phyloP scores from a whole-genome alignment of 2,113 vertebrate genomes.

The Donacobius atricapilla region DNA sequence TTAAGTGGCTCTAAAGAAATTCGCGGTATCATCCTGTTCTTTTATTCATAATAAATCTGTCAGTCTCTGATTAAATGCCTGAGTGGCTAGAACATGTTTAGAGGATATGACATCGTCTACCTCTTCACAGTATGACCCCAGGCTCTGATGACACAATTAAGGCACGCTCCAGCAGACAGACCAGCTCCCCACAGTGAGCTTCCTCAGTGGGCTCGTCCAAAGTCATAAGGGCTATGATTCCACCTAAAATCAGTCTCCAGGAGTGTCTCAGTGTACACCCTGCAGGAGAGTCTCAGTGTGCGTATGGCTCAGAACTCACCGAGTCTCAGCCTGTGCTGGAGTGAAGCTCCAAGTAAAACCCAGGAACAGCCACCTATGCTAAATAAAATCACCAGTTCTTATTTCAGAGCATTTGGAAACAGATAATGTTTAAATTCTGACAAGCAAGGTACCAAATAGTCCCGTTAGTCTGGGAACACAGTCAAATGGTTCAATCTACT shows the following conservation, averaged over 20 bases:
- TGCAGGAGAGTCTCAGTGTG: neutral
- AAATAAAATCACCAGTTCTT: neutral
- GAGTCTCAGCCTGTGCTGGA: neutral
- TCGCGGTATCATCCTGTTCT: neutral
- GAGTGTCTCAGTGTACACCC: neutral
- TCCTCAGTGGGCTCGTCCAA: neutral
- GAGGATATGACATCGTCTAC: neutral
- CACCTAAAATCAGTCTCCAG: neutral
- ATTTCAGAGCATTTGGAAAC: neutral
- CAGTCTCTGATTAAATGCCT: neutral
- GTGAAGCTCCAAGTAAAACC: neutral
- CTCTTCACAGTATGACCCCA: neutral
- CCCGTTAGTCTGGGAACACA: neutral
- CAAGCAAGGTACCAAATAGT: neutral
- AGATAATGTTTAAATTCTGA: neutral
- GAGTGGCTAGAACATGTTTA: neutral
- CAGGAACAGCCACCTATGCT: neutral
- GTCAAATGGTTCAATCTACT: constrained; percentile 4
- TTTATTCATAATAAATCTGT: constrained; percentile 13
- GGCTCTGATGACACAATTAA: neutral
- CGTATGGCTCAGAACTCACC: neutral
- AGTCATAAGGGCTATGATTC: neutral
- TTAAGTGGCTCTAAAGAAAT: constrained; percentile 16
- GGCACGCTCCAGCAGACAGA: neutral
- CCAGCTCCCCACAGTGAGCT: neutral